Conservation (phyloP, 2,797 vertebrate genomes). For the Helarctos malayanus region DNA sequence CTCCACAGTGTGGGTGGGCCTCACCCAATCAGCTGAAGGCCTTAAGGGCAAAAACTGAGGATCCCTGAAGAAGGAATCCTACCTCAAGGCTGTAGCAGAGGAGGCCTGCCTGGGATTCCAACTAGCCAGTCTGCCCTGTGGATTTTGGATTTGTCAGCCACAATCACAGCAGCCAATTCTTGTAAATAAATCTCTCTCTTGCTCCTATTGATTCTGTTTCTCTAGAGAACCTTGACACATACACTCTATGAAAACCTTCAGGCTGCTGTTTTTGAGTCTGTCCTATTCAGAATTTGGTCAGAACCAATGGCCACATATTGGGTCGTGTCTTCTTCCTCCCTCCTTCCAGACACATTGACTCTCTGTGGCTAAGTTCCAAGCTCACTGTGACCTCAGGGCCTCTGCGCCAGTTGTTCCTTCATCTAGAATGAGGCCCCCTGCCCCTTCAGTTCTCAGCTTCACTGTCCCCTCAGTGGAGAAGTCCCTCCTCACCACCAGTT, state of each 20-base stretch:
- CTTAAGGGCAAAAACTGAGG: not conserved
- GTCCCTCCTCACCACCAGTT: not conserved
- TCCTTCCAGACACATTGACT: not conserved
- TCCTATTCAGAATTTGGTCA: not conserved
- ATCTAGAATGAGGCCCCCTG: not conserved
- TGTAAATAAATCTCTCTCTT: not conserved
- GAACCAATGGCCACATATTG: not conserved
- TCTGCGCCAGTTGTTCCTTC: not conserved
- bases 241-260: not conserved
- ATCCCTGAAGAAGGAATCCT: not conserved
- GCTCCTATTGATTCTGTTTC: not conserved
- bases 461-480: not conserved
- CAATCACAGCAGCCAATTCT: not conserved
- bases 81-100: not conserved
- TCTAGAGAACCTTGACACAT: not conserved
- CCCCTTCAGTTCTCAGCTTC: not conserved
- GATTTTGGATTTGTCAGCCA: not conserved
- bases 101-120: not conserved
- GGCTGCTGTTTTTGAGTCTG: not conserved
- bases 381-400: too few relatives aligned
- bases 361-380: not conserved
- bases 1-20: not conserved
- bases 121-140: not conserved
- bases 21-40: not conserved
- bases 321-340: not conserved